Conservation (phyloP, 2,113 vertebrate species). For the Amblyopsis rosae region DNA sequence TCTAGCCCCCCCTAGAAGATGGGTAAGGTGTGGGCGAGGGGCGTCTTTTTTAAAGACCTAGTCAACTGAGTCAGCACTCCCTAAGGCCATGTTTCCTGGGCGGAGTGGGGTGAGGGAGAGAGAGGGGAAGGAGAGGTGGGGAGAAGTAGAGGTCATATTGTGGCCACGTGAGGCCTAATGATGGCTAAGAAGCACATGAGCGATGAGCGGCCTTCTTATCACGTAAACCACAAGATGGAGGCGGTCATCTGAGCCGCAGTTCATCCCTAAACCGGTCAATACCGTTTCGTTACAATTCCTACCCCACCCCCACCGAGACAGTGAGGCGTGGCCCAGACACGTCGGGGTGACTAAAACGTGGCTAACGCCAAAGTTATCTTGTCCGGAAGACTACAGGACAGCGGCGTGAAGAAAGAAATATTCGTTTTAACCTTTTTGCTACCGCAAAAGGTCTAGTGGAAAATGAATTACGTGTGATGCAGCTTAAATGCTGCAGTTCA, state of each 20-base stretch:
- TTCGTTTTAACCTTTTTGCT: not conserved
- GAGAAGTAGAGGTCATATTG: slow-evolving; percentile 27
- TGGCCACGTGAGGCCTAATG: slow-evolving; percentile 3
- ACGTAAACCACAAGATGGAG: slow-evolving; percentile 49
- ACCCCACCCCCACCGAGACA: slow-evolving; percentile 34
- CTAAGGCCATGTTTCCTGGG: slow-evolving; percentile 35
- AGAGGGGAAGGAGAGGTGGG: slow-evolving; percentile 50
- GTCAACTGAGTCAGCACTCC: slow-evolving; percentile 84
- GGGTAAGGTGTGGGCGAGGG: slow-evolving; percentile 36
- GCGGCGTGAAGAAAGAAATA: not conserved
- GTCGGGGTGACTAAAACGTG: slow-evolving; percentile 23
- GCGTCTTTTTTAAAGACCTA: slow-evolving; percentile 67
- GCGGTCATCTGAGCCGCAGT: slow-evolving; percentile 71
- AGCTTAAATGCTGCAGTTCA: not conserved
- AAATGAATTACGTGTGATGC: not conserved
- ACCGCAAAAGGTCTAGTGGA: not conserved
- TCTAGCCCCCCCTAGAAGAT: slow-evolving; percentile 48
- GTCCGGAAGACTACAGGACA: not conserved
- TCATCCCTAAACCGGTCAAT: slow-evolving; percentile 70
- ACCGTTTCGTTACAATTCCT: slow-evolving; percentile 47
- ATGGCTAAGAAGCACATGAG: slow-evolving; percentile 70
- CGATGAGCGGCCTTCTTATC: slow-evolving; percentile 71
- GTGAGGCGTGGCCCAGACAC: slow-evolving; percentile 54
- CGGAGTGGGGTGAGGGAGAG: not conserved
- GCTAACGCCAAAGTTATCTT: slow-evolving; percentile 9